These are phyloP conservation scores for Megaceryle torquata DNA, from an alignment of 2,113 vertebrate genomes.

Conservation along the genomic window DNA sequence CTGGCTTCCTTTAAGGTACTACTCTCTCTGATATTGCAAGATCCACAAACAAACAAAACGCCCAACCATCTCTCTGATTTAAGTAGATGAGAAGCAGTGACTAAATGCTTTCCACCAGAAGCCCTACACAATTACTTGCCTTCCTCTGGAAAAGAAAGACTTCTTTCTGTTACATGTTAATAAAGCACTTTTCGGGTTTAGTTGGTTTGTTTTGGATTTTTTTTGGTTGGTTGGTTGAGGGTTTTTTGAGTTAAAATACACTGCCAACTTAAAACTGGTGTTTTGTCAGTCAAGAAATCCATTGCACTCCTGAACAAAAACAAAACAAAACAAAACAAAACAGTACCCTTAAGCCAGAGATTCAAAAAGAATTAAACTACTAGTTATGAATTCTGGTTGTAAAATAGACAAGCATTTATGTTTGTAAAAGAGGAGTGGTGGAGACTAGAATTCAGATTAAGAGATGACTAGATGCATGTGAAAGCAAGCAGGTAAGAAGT, in stretches of 20 bases:
- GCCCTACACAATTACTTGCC: neutral
- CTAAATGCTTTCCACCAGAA: neutral
- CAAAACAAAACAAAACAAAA: neutral
- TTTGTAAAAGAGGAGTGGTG: neutral
- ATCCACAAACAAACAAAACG: neutral
- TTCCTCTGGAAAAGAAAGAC: neutral
- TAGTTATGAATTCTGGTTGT: neutral
- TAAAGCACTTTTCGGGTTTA: neutral
- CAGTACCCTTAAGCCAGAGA: neutral
- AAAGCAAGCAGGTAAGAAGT: slow-evolving; percentile 11
- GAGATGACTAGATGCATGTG: neutral
- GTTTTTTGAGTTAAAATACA: neutral
- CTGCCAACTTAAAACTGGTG: neutral
- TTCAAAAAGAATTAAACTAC: slow-evolving; percentile 11
- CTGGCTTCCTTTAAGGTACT: neutral
- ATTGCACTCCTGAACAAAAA: neutral
- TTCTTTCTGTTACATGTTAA: neutral
- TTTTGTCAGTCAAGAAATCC: neutral
- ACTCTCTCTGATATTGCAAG: neutral
- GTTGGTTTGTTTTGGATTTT: neutral
- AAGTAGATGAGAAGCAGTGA: neutral
- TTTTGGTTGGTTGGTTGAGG: no score
- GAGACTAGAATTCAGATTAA: neutral
- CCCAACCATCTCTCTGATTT: neutral
- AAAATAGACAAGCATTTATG: neutral